Conservation (phyloP, 2,113 vertebrate genomes). For the Tichodroma muraria region DNA sequence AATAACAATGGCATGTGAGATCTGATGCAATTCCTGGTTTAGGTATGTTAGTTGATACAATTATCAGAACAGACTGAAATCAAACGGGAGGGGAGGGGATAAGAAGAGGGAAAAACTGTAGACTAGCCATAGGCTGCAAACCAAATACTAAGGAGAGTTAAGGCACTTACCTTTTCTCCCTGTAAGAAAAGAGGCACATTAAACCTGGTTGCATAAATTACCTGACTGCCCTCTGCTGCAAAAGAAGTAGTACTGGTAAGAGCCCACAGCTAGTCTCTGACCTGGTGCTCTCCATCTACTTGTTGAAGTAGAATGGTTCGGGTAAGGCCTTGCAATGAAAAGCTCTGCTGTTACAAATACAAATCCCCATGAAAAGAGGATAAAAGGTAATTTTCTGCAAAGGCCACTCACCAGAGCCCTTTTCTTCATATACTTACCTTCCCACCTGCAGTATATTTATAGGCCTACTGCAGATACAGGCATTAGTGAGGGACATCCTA, state of each 20-base stretch:
- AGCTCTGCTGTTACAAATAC: conserved; percentile 60
- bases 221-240: conserved; percentile 66
- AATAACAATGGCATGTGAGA: not conserved
- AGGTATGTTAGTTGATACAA: not conserved
- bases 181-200: conserved; percentile 1
- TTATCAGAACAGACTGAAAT: not conserved
- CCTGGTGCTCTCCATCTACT: conserved; percentile 70
- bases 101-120: not conserved
- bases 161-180: conserved; percentile 45
- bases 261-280: conserved; percentile 80
- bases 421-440: conserved; percentile 88
- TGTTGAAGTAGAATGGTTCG: conserved; percentile 53
- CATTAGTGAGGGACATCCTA: conserved; percentile 88
- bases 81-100: conserved; percentile 17
- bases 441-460: conserved; percentile 87
- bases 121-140: conserved; percentile 78
- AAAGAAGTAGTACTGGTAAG: conserved; percentile 55
- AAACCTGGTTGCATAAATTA: conserved; percentile 22
- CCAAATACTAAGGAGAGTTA: conserved; percentile 49
- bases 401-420: conserved; percentile 88
- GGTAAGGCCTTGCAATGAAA: conserved; percentile 85
- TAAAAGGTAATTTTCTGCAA: conserved; percentile 76
- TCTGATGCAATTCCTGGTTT: not conserved
- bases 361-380: conserved; percentile 49
- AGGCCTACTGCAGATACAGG: conserved; percentile 88